Evolutionary conservation across 2,888 invertebrate species (phyloP).

Genomic region (Eupithecia dodoneata): DNA sequence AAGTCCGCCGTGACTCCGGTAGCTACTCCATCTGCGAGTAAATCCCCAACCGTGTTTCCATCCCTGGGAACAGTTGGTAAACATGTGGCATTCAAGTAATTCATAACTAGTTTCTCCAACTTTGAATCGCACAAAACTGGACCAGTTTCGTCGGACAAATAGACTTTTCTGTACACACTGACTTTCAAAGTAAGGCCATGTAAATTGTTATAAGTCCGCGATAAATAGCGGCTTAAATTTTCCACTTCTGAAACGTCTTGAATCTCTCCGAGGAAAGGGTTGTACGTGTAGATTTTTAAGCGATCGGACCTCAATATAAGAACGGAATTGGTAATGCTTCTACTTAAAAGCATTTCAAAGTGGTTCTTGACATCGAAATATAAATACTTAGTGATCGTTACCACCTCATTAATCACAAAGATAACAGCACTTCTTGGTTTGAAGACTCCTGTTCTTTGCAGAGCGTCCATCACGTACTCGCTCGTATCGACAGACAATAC

Average conservation of each 20-base stretch:
- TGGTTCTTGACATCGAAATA: constrained; percentile 70
- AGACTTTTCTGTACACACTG: constrained; percentile 71
- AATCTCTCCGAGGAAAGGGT: constrained; percentile 75
- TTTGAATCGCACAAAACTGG: constrained; percentile 65
- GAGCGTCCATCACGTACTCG: constrained; percentile 63
- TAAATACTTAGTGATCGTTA: constrained; percentile 66
- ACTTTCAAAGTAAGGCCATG: constrained; percentile 64
- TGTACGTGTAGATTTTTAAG: constrained; percentile 79
- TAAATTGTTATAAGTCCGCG: constrained; percentile 65
- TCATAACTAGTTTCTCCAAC: constrained; percentile 64
- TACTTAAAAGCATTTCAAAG: constrained; percentile 80
- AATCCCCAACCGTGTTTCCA: constrained; percentile 71
- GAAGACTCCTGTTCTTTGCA: constrained; percentile 72
- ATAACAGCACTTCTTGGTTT: constrained; percentile 74
- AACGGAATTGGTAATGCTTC: constrained; percentile 80
- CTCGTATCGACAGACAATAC: constrained; percentile 64
- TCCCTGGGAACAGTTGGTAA: constrained; percentile 68
- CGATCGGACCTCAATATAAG: constrained; percentile 63
- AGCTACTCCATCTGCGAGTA: constrained; percentile 72
- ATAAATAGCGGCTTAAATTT: constrained; percentile 60
- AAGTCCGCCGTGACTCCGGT: constrained; percentile 77
- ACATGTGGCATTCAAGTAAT: constrained; percentile 71
- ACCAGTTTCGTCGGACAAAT: constrained; percentile 59
- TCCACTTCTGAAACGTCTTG: constrained; percentile 69
- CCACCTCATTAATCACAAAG: constrained; percentile 67